These are phyloP conservation scores for Pachypeltis micranthus DNA, from an alignment of 1,140 invertebrate genomes.

Conservation along the genomic window DNA sequence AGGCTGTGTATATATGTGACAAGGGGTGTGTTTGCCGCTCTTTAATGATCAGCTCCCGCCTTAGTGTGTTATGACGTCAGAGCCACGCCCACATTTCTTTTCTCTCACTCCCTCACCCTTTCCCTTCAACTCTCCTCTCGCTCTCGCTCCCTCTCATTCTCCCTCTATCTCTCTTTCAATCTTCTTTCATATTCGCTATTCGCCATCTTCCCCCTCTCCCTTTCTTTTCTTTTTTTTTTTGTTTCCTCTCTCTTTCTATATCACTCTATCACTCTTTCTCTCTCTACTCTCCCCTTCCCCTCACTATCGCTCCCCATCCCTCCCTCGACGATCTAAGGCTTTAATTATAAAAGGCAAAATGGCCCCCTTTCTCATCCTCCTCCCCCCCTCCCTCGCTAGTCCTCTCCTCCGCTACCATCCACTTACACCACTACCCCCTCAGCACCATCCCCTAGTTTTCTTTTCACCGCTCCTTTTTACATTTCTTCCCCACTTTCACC, in stretches of 20 bases:
- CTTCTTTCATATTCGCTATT: too few species aligned
- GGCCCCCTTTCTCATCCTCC: slow-evolving; percentile 12
- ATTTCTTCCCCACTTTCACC: slow-evolving; percentile 26
- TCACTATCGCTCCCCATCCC: slow-evolving; percentile 13
- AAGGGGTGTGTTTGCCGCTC: slow-evolving; percentile 12
- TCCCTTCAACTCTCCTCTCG: neutral
- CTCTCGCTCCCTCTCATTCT: neutral
- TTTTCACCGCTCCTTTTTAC: slow-evolving; percentile 31
- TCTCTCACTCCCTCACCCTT: slow-evolving; percentile 20
- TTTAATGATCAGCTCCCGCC: slow-evolving; percentile 10
- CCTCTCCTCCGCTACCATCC: too few species aligned
- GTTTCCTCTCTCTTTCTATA: neutral
- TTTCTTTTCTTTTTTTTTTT: neutral
- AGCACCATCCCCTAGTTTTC: too few species aligned
- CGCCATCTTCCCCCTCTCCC: slow-evolving; percentile 25
- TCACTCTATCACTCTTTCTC: too few species aligned
- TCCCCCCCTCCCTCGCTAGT: neutral
- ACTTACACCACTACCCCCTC: too few species aligned
- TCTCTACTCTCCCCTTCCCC: slow-evolving; percentile 29
- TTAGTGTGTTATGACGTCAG: slow-evolving; percentile 10
- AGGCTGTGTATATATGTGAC: slow-evolving; percentile 12
- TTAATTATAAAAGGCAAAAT: slow-evolving; percentile 28
- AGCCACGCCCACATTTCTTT: slow-evolving; percentile 10
- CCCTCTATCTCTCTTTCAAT: too few species aligned
- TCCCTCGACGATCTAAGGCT: slow-evolving; percentile 17